Evolutionary conservation across 2,113 vertebrate species (phyloP).

Genomic region (Candoia aspera): DNA sequence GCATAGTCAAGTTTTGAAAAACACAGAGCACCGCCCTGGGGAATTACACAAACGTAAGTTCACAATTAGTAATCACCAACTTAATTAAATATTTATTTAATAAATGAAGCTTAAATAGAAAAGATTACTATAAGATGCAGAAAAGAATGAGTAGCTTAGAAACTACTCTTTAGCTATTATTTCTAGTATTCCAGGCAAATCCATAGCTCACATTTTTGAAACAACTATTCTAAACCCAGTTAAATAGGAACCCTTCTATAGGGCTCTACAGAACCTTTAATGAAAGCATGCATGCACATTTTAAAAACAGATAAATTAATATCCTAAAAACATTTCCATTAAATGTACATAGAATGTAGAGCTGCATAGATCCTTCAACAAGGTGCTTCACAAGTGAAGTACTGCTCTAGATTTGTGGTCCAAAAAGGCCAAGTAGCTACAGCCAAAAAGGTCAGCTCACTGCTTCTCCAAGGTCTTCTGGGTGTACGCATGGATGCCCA

Average conservation of each 20-base stretch:
- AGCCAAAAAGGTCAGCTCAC: neutral
- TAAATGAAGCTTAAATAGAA: neutral
- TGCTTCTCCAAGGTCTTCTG: neutral
- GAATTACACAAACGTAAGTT: slow-evolving; percentile 39
- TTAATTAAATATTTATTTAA: slow-evolving; percentile 9
- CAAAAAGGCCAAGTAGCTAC: neutral
- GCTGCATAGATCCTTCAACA: neutral
- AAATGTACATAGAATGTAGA: neutral
- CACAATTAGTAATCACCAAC: slow-evolving; percentile 5
- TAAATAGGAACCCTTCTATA: neutral
- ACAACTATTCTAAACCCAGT: neutral
- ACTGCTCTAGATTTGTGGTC: neutral
- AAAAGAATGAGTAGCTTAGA: neutral
- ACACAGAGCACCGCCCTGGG: slow-evolving; percentile 83
- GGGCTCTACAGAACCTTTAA: neutral
- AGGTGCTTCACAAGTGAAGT: neutral
- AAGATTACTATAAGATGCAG: neutral
- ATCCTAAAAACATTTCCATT: neutral
- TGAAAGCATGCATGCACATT: neutral
- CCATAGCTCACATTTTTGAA: neutral
- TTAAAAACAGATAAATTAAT: neutral
- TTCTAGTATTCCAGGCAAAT: neutral
- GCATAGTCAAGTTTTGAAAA: slow-evolving; percentile 99
- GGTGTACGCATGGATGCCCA: neutral
- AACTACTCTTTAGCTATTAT: neutral